Evolutionary conservation across 2,797 vertebrate species (phyloP).

Genomic region (Brotula barbata): DNA sequence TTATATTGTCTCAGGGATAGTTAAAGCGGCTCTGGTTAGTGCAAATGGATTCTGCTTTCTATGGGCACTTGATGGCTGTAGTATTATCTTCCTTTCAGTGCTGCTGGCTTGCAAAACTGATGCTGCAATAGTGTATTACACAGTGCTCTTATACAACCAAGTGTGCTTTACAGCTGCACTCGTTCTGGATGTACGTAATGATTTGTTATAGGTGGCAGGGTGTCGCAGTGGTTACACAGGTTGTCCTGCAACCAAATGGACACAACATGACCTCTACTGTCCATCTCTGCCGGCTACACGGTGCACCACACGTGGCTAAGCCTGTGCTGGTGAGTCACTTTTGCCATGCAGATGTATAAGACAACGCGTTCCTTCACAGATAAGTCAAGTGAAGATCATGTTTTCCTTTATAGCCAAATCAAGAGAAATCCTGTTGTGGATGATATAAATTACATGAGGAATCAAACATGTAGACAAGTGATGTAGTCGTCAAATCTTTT

Average conservation of each 20-base stretch:
- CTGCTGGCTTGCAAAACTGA: slow-evolving; percentile 1
- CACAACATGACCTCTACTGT: neutral
- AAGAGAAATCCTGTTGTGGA: no score
- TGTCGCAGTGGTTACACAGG: neutral
- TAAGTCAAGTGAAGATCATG: no score
- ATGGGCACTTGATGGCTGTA: slow-evolving; percentile 19
- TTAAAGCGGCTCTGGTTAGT: slow-evolving; percentile 28
- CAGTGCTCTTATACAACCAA: neutral
- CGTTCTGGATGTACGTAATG: no score
- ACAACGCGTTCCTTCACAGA: no score
- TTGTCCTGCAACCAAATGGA: neutral
- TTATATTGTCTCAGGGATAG: slow-evolving; percentile 29
- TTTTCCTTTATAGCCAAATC: no score
- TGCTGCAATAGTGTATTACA: neutral
- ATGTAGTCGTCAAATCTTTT: no score
- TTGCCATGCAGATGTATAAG: no score
- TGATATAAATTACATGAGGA: no score
- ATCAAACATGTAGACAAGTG: no score
- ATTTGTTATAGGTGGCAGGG: neutral
- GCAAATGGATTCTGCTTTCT: slow-evolving; percentile 32
- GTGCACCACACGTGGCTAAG: no score
- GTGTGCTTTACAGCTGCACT: neutral
- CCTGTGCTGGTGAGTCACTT: no score
- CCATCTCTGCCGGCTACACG: neutral
- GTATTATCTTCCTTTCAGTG: neutral